These are phyloP conservation scores for Sylvilagus floridanus DNA, from an alignment of 2,797 vertebrate genomes.

Conservation along the genomic window DNA sequence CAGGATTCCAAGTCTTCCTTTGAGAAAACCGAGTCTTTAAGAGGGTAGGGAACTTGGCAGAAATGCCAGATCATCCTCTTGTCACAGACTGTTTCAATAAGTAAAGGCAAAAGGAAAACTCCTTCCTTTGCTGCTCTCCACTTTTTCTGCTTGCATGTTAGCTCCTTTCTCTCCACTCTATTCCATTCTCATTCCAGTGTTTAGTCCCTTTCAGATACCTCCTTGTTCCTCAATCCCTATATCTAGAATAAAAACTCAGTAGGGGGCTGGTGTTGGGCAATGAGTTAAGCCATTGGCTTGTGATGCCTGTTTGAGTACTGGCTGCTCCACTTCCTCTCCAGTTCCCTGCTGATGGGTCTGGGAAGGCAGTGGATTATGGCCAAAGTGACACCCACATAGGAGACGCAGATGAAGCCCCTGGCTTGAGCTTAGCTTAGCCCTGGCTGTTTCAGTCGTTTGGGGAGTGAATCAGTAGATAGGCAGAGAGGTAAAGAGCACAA, in stretches of 20 bases:
- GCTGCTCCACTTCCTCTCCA: no score
- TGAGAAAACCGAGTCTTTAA: not conserved
- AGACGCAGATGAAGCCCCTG: no score
- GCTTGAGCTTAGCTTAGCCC: no score
- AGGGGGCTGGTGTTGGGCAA: no score
- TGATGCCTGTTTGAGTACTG: no score
- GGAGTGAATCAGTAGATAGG: no score
- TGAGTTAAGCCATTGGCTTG: no score
- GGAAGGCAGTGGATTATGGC: no score
- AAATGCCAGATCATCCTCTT: not conserved
- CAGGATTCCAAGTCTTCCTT: not conserved
- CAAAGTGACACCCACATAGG: no score
- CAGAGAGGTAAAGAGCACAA: no score
- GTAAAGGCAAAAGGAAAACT: not conserved
- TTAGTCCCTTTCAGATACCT: not conserved
- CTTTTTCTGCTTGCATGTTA: not conserved
- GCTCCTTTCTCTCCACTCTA: not conserved
- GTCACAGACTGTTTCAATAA: not conserved
- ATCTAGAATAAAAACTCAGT: not conserved
- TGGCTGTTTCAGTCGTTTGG: no score
- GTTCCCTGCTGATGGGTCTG: no score
- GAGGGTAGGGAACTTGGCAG: not conserved
- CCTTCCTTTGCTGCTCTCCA: not conserved
- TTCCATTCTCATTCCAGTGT: not conserved
- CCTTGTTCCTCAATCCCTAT: not conserved